phyloP scores from a whole-genome alignment of 2,113 vertebrate genomes.

The Scomber japonicus region DNA sequence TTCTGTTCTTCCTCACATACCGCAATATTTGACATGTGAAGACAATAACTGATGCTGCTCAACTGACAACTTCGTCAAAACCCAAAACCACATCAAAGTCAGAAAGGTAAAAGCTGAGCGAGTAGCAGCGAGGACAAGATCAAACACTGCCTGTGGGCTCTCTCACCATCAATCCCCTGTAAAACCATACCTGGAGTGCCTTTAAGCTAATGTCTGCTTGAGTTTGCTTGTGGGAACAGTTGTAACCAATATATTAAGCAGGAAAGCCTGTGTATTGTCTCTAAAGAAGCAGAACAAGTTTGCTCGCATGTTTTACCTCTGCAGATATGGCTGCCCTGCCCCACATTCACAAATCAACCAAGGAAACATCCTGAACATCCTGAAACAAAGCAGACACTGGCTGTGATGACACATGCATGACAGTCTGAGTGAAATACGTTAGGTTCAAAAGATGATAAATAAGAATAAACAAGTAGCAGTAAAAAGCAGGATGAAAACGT shows the following conservation, averaged over 20 bases:
- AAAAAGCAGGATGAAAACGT: not conserved
- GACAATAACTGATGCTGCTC: conserved; percentile 10
- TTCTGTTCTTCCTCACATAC: conserved; percentile 27
- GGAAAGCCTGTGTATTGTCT: conserved; percentile 56
- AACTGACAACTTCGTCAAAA: conserved; percentile 52
- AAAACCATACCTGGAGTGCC: conserved; percentile 50
- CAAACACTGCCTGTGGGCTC: conserved; percentile 48
- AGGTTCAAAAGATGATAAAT: not conserved
- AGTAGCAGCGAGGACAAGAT: conserved; percentile 16
- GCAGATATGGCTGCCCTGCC: conserved; percentile 45
- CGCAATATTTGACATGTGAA: conserved; percentile 15
- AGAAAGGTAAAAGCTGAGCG: conserved; percentile 15
- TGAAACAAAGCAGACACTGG: conserved; percentile 8
- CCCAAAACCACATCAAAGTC: conserved; percentile 44
- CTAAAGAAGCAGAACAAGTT: conserved; percentile 78
- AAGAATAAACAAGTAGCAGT: not conserved
- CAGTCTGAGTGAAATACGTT: not conserved
- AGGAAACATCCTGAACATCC: conserved; percentile 7
- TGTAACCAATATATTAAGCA: conserved; percentile 57
- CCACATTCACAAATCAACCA: conserved; percentile 47
- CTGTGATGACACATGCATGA: conserved; percentile 4
- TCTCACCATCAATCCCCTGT: conserved; percentile 35
- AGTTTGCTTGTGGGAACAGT: conserved; percentile 42
- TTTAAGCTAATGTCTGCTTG: conserved; percentile 35
- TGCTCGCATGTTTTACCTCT: conserved; percentile 72